Base-by-base conservation (phyloP, 2,113 vertebrate genomes). In the Cololabis saira region DNA sequence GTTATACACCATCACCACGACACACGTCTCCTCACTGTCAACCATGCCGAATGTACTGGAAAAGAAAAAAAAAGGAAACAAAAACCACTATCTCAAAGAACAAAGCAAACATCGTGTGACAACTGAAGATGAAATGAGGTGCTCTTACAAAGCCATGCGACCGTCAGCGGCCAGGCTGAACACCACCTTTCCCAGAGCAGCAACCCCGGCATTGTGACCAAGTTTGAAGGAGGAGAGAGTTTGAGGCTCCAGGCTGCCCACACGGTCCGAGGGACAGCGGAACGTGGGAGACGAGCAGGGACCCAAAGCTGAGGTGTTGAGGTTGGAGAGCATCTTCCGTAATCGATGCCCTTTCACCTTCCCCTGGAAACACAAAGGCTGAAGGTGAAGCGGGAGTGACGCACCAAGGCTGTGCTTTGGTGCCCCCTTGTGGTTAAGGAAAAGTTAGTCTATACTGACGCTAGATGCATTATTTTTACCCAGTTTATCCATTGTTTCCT, bases 1-100 rank as follows among this genome's bases (percentile, higher is more conserved):
- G 73, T 97, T 97, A 81, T 97, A 97, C 1, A 97, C 95, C 92
- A 95, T 96, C 73, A 96, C 94, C 4, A 94, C 91, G 70, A 88
- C 92, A 71, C 95, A 97, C 0, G 89, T 91, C 62, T 95, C 95
- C 52, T 96, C 94, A 1, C 93, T 92, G 87, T 96, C 96, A 50
- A 95, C 91, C 90, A 97, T 90, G 42, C 96, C 96, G 58, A 97
- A 97, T 0, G 95, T 96, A 71, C 95, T 97, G 71, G 6, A 22
- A 17, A 27, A 49, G 2, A 41, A 41, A 22, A 15, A 52, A 0
- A 54, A 9, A 37, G 3, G 5, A 8, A n/a, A 15, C 6, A 52
- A 52, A 24, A 52, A 57, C 27, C 17, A 18, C 11, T 15, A 49
- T 11, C 10, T 7, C 6, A 37, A 37, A 37, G 33, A 37, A 37